Base-by-base conservation (phyloP, 1,140 invertebrate species). In the Solen grandis region DNA sequence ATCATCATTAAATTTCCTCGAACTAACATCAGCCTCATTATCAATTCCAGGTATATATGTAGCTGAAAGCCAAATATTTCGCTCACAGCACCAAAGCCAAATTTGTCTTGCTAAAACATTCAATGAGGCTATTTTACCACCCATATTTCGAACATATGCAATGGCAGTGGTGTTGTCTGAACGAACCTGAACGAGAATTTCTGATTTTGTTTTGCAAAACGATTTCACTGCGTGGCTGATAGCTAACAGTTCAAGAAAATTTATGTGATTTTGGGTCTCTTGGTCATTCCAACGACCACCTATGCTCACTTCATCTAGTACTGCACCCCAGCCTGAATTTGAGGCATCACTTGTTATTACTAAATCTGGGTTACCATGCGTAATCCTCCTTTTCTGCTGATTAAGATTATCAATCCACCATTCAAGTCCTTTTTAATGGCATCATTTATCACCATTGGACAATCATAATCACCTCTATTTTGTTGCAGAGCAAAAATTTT, bases 101-200 rank as follows among this genome's bases (percentile, higher is more conserved):
- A 80, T 69, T 31, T 69, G 29, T 35, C 50, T 35, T 36, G 70
- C 27, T 35, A 74, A 25, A 19, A 10, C 29, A 54, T 65, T 35
- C 33, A 81, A 46, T 13, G 50, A 5, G 8, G 2, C 27, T n/a
- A 29, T 80, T 60, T 8, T n/a, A 1, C 62, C 76, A 52, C 74
- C 82, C 76, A 76, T 75, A 33, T 73, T 62, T 16, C 72, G 59
- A 0, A 84, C 57, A 35, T 74, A 78, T 16, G 54, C 3, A n/a
- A 78, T 46, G 19, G 68, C 70, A 5, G 10, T 57, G 2, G 52
- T 57, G 10, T 57, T 72, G 54, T 72, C 69, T 31, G 69, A 54
- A 14, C 8, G 19, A 46, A 46, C 41, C 19, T 46, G 41, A 46
- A 46, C 41, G 19, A 10, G 41, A 8, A 46, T 10, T 10, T 46